Conservation (phyloP, 2,113 vertebrate genomes). For the Siphamia tubifer region DNA sequence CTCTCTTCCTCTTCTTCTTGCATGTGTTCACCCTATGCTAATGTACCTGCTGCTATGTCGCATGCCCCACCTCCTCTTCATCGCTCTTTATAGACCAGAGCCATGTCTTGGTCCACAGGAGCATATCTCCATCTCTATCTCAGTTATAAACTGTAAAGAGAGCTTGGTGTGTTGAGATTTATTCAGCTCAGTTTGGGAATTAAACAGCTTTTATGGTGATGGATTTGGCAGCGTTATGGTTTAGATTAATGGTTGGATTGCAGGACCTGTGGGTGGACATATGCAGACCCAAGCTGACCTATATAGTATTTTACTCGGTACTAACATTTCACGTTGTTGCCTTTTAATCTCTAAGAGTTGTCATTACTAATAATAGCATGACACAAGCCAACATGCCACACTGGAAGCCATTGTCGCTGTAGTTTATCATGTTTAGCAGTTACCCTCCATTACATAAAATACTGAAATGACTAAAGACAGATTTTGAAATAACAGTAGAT, state of each 20-base stretch:
- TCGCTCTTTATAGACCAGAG: background rate
- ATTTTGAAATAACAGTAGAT: background rate
- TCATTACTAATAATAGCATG: conserved; percentile 33
- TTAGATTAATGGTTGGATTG: background rate
- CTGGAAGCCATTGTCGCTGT: background rate
- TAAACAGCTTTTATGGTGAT: conserved; percentile 6
- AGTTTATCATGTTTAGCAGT: no score
- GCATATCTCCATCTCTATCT: conserved; percentile 17
- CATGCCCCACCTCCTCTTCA: conserved; percentile 22
- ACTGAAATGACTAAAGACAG: background rate
- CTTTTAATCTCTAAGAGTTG: background rate
- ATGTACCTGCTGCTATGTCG: conserved; percentile 4
- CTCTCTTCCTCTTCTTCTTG: conserved; percentile 78
- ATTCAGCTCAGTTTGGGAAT: background rate
- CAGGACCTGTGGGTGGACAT: background rate
- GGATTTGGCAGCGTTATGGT: background rate
- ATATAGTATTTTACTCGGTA: background rate
- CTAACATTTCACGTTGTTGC: conserved; percentile 8
- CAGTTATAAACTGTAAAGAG: background rate
- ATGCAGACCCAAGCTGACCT: background rate
- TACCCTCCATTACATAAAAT: background rate
- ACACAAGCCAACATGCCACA: background rate
- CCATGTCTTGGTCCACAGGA: background rate
- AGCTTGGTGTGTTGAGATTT: conserved; percentile 22
- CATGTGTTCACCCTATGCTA: conserved; percentile 70